Conservation (phyloP, 2,888 invertebrate genomes). For the Torymus tubicola region DNA sequence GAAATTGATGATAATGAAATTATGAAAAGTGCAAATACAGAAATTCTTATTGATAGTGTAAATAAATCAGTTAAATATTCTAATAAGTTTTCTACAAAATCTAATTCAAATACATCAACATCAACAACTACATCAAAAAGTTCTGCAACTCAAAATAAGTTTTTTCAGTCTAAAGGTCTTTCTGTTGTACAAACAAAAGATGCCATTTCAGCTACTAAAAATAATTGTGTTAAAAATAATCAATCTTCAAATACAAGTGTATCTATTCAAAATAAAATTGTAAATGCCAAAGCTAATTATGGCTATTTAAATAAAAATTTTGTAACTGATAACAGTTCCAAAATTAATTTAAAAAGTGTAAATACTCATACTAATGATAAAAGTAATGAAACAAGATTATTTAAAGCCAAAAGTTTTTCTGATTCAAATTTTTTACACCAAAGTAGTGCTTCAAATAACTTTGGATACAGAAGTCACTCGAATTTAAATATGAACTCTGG, state of each 20-base stretch:
- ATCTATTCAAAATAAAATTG: conserved; percentile 50
- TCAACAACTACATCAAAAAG: conserved; percentile 19
- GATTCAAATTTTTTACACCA: conserved; percentile 51
- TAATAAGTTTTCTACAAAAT: conserved; percentile 12
- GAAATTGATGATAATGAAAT: conserved; percentile 52
- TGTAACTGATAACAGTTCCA: conserved; percentile 34
- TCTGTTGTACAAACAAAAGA: conserved; percentile 14
- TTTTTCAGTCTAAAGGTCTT: conserved; percentile 46
- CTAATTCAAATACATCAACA: no score
- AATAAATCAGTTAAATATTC: conserved; percentile 20
- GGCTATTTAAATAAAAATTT: conserved; percentile 55
- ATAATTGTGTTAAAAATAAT: conserved; percentile 20
- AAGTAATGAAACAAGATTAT: conserved; percentile 43
- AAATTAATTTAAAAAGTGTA: conserved; percentile 30
- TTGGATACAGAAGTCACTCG: conserved; percentile 16
- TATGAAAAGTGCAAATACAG: conserved; percentile 36
- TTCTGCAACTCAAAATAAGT: conserved; percentile 28
- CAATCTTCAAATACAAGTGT: conserved; percentile 30
- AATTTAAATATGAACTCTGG: conserved; percentile 25
- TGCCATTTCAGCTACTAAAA: background rate
- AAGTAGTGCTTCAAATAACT: conserved; percentile 8
- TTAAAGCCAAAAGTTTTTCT: conserved; percentile 57
- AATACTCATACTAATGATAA: conserved; percentile 25
- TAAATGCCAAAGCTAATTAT: conserved; percentile 54
- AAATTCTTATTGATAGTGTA: conserved; percentile 26